phyloP scores from a whole-genome alignment of 1,140 invertebrate species.

The Drosophila suzukii region DNA sequence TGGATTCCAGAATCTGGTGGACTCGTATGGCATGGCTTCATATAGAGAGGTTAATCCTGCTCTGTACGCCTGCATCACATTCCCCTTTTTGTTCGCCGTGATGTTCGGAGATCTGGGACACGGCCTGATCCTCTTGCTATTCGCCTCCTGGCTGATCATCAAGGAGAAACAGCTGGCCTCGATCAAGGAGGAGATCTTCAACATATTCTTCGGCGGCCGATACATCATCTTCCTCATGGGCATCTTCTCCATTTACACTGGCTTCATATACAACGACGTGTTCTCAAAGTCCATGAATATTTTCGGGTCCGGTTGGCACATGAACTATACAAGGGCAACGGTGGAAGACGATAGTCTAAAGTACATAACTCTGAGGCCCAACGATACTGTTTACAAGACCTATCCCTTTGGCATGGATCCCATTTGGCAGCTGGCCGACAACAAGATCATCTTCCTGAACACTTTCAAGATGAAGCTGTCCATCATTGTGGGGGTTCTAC shows the following conservation, averaged over 20 bases:
- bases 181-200: slow-evolving; percentile 89
- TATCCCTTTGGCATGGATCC: slow-evolving; percentile 96
- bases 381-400: slow-evolving; percentile 85
- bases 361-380: slow-evolving; percentile 83
- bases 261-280: slow-evolving; percentile 93
- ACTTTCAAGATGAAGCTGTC: slow-evolving; percentile 99
- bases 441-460: slow-evolving; percentile 98
- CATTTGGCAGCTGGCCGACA: slow-evolving; percentile 94
- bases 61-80: slow-evolving; percentile 94
- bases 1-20: slow-evolving; percentile 98
- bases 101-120: slow-evolving; percentile 99
- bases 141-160: slow-evolving; percentile 91
- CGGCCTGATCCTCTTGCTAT: slow-evolving; percentile 91
- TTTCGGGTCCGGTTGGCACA: slow-evolving; percentile 91
- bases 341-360: slow-evolving; percentile 21
- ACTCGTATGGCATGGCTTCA: slow-evolving; percentile 96
- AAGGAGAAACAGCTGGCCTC: slow-evolving; percentile 86
- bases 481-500: slow-evolving; percentile 96
- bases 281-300: slow-evolving; percentile 93
- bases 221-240: slow-evolving; percentile 95
- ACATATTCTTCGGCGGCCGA: slow-evolving; percentile 92
- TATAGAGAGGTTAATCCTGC: slow-evolving; percentile 95
- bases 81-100: slow-evolving; percentile 98
- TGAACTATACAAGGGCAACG: slow-evolving; percentile 85
- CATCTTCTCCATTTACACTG: slow-evolving; percentile 93